Evolutionary conservation across 64 coral and sea anemone genomes (phyloP).

Genomic region (Hydrozoanthus tunicans): DNA sequence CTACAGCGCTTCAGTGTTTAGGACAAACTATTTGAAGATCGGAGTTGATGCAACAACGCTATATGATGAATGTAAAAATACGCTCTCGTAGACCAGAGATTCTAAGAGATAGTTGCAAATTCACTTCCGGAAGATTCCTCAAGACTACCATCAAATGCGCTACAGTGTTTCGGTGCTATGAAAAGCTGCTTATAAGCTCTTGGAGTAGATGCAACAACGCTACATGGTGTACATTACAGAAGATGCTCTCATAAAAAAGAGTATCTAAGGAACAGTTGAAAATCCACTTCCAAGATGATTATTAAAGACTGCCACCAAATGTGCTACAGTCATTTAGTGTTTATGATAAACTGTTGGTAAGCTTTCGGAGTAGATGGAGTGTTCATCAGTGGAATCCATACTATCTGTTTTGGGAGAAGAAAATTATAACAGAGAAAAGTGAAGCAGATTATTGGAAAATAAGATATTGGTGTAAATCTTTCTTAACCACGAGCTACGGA

Average conservation of each 20-base stretch:
- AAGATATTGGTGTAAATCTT: not conserved
- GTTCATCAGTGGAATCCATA: not conserved
- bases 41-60: too few species aligned
- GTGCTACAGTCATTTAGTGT: too few species aligned
- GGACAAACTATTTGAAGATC: too few species aligned
- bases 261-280: not conserved
- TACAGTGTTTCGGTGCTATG: not conserved
- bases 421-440: not conserved
- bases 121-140: too few species aligned
- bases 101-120: too few species aligned
- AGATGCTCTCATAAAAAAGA: too few species aligned
- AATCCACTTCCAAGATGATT: not conserved
- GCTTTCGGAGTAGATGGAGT: not conserved
- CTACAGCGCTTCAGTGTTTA: too few species aligned
- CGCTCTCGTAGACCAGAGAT: too few species aligned
- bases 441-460: not conserved
- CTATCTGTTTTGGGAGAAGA: constrained; percentile 13
- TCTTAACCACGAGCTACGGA: not conserved
- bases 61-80: too few species aligned
- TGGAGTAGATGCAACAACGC: too few species aligned
- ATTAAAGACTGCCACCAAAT: not conserved
- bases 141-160: not conserved
- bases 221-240: too few species aligned
- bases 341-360: too few species aligned
- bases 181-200: not conserved